Evolutionary conservation across 1,140 invertebrate species (phyloP), one percentile per base, ranked within the genome.

Genomic region (Nylanderia fulva): DNA sequence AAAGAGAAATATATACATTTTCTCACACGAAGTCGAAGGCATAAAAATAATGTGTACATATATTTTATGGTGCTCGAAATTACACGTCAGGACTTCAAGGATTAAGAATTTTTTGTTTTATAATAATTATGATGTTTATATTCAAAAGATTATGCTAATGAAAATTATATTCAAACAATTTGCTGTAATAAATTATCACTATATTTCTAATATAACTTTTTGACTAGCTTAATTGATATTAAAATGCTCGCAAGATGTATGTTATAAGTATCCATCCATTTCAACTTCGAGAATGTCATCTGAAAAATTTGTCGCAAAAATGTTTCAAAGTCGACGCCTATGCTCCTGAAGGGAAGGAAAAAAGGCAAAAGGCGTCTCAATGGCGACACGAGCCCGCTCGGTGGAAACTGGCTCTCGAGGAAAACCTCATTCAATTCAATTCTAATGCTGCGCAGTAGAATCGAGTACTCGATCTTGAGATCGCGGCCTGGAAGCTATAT

Each of bases 351-450:
- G 18, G 56, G 13, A 27, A 29, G 66, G 60, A 84, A 86, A 88
- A 52, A 42, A 85, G 85, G 83, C 79, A 84, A 85, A 71, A 83
- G 83, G 86, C 66, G 64, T 68, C 60, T 72, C 45, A 77, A 56
- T 86, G 69, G 71, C 84, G 74, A 72, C 36, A 48, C 68, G 79
- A 74, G 79, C 15, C 79, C 21, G 21, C 56, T 48, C 75, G 56
- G 60, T 86, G 88, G 88, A 90, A 90, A 88, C 86, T 90, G 69
- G 88, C 75, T 77, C 80, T 85, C 80, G 86, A 83, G 71, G 89
- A 90, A 90, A 90, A 90, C 82, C 88, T 85, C 60, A 82, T 91
- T 88, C 90, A 63, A 91, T 92, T 92, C 90, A 92, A 92, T 92
- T 92, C 91, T 92, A 92, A 92, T 92, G 80, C 48, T 58, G 27